Evolutionary conservation across 2,797 vertebrate species (phyloP), one percentile per base, ranked within the genome.

Genomic region (Pelochelys cantorii): DNA sequence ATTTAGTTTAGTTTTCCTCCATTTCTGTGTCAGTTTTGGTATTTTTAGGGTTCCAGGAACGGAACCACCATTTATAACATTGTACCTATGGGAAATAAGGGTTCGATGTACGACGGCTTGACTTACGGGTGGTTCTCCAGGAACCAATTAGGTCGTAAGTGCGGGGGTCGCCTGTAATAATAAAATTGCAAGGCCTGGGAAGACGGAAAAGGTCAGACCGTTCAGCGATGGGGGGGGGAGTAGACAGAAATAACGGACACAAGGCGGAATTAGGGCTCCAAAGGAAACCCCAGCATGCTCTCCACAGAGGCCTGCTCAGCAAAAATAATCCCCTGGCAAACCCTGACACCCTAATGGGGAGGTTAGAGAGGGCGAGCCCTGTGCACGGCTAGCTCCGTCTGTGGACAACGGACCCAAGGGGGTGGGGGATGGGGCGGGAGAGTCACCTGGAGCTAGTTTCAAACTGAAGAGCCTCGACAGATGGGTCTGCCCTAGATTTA

Each of bases 401-500:
- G 37, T 77, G 37, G 11, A 77, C 13, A 29, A 31, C 52, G 90
- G 20, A 20, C 65, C 62, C 87, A 11, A 84, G 77, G 0, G 87
- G 75, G 81, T 85, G 90, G 81, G 90, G 88, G 1, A 6, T 18
- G 3, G 9, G 0, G 18, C 7, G 2, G 85, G 81, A 86, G 84
- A 71, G 84, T 60, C 81, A 85, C n/a, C 34, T 1, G 5, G 92
- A 86, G 94, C 20, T 55, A 1, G 75, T 3, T 91, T n/a, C 5
- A 2, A 87, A 12, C 3, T 8, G 92, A 93, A 90, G 95, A 82
- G 1, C 93, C 93, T 93, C 92, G 92, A 82, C 95, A 97, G 93
- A 95, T 95, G 96, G 95, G 93, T 62, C 96, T 95, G 96, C 94
- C 95, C 95, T 78, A 95, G 68, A 96, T 95, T 94, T 93, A 92